These are phyloP conservation scores for Linurgus olivaceus DNA, from an alignment of 2,797 vertebrate species.

Conservation along the genomic window DNA sequence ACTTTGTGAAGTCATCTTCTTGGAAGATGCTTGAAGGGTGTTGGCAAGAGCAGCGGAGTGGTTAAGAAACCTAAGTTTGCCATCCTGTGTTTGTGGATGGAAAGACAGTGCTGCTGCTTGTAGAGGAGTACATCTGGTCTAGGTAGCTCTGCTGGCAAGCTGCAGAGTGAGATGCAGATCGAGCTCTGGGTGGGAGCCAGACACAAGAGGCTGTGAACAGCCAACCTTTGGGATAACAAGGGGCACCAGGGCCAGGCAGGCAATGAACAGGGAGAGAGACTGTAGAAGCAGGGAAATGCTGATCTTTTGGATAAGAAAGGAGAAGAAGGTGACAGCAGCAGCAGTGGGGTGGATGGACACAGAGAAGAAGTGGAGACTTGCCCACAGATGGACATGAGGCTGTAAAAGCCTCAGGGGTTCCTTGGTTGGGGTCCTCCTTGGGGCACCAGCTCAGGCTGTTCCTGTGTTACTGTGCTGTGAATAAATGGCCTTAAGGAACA, in stretches of 20 bases:
- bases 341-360: fast-evolving
- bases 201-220: not conserved
- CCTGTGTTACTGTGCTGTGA: not conserved
- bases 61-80: not conserved
- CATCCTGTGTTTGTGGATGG: not conserved
- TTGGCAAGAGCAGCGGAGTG: not conserved
- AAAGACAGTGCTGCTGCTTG: not conserved
- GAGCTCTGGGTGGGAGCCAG: not conserved
- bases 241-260: not conserved
- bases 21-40: not conserved
- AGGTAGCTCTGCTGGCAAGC: not conserved
- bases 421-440: not conserved
- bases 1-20: not conserved
- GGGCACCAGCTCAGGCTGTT: fast-evolving
- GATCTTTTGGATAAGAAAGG: not conserved
- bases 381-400: fast-evolving
- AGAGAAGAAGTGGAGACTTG: not conserved
- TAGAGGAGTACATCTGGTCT: not conserved
- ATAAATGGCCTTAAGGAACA: not conserved
- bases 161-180: not conserved
- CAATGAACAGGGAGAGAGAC: not conserved
- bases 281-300: not conserved
- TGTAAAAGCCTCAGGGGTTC: not conserved
- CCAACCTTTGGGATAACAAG: not conserved
- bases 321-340: not conserved